phyloP scores from a whole-genome alignment of 2,888 invertebrate species.

The Polia nebulosa region DNA sequence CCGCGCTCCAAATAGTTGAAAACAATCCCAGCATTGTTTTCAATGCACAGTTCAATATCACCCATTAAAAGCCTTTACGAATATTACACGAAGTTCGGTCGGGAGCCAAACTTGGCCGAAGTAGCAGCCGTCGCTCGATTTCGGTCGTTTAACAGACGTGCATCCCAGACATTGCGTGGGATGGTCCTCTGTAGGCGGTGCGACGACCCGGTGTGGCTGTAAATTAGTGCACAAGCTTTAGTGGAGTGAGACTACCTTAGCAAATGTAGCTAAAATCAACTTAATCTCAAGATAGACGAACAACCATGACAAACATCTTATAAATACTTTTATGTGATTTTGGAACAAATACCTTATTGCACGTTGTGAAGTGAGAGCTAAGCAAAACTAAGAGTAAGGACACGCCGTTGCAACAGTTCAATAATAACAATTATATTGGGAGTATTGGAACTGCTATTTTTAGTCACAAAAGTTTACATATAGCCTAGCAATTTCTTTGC shows the following conservation, averaged over 20 bases:
- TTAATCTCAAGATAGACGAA: too few species aligned
- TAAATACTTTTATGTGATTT: too few species aligned
- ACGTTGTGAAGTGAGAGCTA: too few species aligned
- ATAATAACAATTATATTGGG: too few species aligned
- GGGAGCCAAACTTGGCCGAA: slow-evolving; percentile 35
- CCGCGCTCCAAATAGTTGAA: too few species aligned
- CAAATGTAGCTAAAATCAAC: not conserved
- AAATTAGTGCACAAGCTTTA: slow-evolving; percentile 46
- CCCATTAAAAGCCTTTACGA: slow-evolving; percentile 32
- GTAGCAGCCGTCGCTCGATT: slow-evolving; percentile 47
- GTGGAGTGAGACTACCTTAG: not conserved
- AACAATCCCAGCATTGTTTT: not conserved
- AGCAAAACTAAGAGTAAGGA: too few species aligned
- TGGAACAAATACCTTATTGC: too few species aligned
- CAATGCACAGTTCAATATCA: slow-evolving; percentile 10
- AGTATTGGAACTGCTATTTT: too few species aligned
- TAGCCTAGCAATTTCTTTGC: too few species aligned
- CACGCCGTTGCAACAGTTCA: too few species aligned
- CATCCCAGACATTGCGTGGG: slow-evolving; percentile 59
- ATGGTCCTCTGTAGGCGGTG: slow-evolving; percentile 47
- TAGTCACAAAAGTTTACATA: too few species aligned
- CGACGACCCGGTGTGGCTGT: slow-evolving; percentile 56
- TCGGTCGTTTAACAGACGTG: slow-evolving; percentile 51
- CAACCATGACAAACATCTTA: too few species aligned
- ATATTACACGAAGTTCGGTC: slow-evolving; percentile 22